These are phyloP conservation scores for Napeogenes sylphis DNA, from an alignment of 2,888 invertebrate genomes.

Conservation along the genomic window DNA sequence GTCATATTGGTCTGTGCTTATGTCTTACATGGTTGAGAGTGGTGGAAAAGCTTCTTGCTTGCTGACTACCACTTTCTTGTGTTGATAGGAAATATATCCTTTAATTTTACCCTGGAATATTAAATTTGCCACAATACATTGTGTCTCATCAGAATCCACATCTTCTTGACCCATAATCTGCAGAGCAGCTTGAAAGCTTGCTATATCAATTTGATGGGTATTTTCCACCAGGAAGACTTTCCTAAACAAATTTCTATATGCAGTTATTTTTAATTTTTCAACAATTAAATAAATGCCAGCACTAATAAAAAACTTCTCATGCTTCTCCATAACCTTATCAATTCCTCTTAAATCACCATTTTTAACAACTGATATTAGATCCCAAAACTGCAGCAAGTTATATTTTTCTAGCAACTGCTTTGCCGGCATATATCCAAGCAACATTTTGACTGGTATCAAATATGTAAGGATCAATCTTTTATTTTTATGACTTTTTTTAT, in stretches of 20 bases:
- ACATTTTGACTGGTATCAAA: slow-evolving; percentile 97
- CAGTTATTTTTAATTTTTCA: slow-evolving; percentile 96
- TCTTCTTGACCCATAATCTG: slow-evolving; percentile 89
- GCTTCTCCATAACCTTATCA: slow-evolving; percentile 88
- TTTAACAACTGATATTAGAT: slow-evolving; percentile 91
- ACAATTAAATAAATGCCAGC: slow-evolving; percentile 98
- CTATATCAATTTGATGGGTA: slow-evolving; percentile 92
- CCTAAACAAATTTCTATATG: slow-evolving; percentile 96
- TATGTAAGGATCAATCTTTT: slow-evolving; percentile 96
- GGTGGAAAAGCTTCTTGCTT: slow-evolving; percentile 97
- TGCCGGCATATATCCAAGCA: slow-evolving; percentile 96
- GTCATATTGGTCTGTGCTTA: slow-evolving; percentile 1
- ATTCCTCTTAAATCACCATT: slow-evolving; percentile 92
- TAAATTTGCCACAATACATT: slow-evolving; percentile 97
- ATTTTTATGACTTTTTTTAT: slow-evolving; percentile 87
- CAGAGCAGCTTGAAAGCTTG: slow-evolving; percentile 88
- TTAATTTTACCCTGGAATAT: slow-evolving; percentile 98
- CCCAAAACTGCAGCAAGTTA: slow-evolving; percentile 93
- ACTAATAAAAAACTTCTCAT: slow-evolving; percentile 95
- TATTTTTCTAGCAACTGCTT: slow-evolving; percentile 88
- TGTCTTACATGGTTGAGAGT: slow-evolving; percentile 78
- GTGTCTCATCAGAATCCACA: slow-evolving; percentile 95
- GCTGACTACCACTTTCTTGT: slow-evolving; percentile 97
- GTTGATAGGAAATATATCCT: slow-evolving; percentile 98
- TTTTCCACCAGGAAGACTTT: slow-evolving; percentile 88